A percentile compares a stretch with the other conserved stretches of the same genome.
Conservation (phyloP, 2,888 invertebrate genomes). For the Lordiphosa fenestrarum region DNA sequence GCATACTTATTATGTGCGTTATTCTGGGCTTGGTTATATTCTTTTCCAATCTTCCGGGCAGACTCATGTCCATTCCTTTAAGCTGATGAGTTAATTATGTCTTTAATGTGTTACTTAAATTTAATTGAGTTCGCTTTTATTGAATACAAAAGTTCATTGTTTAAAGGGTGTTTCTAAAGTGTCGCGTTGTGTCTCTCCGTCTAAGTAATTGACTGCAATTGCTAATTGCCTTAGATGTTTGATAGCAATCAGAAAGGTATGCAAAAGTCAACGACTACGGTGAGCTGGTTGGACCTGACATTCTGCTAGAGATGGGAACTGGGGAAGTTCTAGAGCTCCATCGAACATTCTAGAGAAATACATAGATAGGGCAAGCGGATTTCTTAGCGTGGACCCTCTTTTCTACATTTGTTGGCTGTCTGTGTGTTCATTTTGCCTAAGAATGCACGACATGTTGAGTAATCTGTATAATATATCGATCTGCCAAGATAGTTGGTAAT, state of each 20-base stretch:
- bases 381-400: too few relatives aligned
- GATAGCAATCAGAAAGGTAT: background rate
- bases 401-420: too few relatives aligned
- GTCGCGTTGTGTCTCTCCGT: background rate
- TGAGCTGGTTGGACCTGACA: too few relatives aligned
- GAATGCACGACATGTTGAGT: too few relatives aligned
- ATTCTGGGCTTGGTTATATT: conserved; percentile 32
- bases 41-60: conserved; percentile 38
- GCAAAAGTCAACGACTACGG: background rate
- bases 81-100: conserved; percentile 13
- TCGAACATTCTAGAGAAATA: too few relatives aligned
- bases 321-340: too few relatives aligned
- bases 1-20: conserved; percentile 13
- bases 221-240: conserved; percentile 18
- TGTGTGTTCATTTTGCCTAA: too few relatives aligned
- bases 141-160: conserved; percentile 14
- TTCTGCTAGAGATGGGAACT: too few relatives aligned
- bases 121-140: conserved; percentile 8
- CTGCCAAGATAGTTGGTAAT: too few relatives aligned
- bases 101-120: conserved; percentile 11
- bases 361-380: too few relatives aligned
- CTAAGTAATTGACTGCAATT: conserved; percentile 20
- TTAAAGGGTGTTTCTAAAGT: background rate
- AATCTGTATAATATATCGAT: too few relatives aligned
- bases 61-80: conserved; percentile 46